phyloP scores from a whole-genome alignment of 2,888 invertebrate genomes.

The Carabus problematicus region DNA sequence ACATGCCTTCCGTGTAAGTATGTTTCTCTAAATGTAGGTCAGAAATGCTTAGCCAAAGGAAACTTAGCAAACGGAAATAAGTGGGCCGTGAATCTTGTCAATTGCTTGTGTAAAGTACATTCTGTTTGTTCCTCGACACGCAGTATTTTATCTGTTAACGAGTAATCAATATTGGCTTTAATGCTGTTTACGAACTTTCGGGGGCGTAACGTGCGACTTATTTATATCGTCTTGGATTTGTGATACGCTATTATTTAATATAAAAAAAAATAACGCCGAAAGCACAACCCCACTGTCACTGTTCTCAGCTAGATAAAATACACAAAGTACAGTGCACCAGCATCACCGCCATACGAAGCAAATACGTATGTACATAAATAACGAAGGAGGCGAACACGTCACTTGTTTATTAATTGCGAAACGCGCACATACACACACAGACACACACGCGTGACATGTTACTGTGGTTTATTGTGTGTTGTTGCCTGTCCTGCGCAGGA shows the following conservation, averaged over 20 bases:
- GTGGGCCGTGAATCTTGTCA: too few species aligned
- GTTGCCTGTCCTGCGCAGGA: too few species aligned
- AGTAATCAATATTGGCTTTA: conserved; percentile 40
- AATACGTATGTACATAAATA: conserved; percentile 38
- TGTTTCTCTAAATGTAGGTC: too few species aligned
- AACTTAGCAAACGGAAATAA: too few species aligned
- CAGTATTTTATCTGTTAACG: conserved; percentile 33
- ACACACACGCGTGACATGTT: too few species aligned
- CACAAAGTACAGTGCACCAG: not conserved
- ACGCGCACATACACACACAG: not conserved
- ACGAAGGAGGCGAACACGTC: conserved; percentile 7
- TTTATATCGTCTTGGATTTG: conserved; percentile 41
- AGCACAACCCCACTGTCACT: conserved; percentile 7
- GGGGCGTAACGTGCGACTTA: conserved; percentile 27
- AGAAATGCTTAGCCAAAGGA: too few species aligned
- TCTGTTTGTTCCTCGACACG: conserved; percentile 31
- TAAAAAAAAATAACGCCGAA: conserved; percentile 2
- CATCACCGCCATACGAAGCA: conserved; percentile 17
- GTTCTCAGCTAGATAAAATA: conserved; percentile 6
- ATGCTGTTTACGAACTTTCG: conserved; percentile 36
- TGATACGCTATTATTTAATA: conserved; percentile 42
- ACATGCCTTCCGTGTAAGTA: too few species aligned
- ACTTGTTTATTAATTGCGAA: conserved; percentile 38
- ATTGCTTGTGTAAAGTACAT: conserved; percentile 25
- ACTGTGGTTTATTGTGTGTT: too few species aligned